Conservation (phyloP, 2,113 vertebrate species). For the Cacatua alba region DNA sequence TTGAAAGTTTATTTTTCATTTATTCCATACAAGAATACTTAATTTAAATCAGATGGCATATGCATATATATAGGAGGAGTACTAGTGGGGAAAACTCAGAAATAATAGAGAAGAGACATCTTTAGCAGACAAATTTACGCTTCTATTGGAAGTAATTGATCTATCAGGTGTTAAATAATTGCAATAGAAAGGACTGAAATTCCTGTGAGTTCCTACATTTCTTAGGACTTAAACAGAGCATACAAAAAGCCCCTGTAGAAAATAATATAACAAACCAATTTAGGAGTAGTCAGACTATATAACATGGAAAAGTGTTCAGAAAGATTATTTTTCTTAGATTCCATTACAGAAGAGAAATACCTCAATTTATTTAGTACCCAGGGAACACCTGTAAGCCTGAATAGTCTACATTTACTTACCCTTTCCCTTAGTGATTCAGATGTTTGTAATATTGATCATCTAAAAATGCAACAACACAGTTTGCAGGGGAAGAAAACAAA, state of each 20-base stretch:
- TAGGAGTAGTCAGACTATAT: background rate
- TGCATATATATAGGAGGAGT: background rate
- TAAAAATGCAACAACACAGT: background rate
- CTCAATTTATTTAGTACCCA: background rate
- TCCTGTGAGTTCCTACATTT: fast-evolving
- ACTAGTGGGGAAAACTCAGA: background rate
- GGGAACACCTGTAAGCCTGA: background rate
- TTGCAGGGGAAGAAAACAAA: background rate
- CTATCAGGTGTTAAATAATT: background rate
- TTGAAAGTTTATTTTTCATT: background rate
- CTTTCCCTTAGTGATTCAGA: background rate
- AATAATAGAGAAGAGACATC: background rate
- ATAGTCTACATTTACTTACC: fast-evolving
- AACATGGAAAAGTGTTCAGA: background rate
- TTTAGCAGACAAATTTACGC: background rate
- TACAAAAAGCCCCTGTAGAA: background rate
- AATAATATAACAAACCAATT: background rate
- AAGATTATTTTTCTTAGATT: background rate
- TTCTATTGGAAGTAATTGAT: background rate
- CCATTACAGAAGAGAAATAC: background rate
- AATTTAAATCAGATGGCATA: background rate
- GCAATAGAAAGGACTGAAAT: background rate
- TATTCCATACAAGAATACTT: background rate
- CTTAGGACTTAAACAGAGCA: background rate
- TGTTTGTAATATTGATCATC: background rate